phyloP scores from a whole-genome alignment of 2,888 invertebrate genomes.

The Microplitis manilae region DNA sequence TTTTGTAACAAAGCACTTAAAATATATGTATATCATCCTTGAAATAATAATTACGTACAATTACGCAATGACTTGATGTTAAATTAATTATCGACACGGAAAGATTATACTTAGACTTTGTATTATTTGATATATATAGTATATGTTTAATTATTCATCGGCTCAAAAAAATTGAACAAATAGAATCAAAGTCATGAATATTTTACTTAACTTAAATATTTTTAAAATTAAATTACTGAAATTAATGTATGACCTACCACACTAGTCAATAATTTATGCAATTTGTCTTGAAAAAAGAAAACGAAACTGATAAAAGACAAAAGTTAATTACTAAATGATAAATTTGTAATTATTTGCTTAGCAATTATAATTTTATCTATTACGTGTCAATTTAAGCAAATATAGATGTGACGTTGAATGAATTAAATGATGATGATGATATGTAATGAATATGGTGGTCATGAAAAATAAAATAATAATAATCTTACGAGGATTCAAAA shows the following conservation, averaged over 20 bases:
- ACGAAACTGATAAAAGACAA: too few relatives aligned
- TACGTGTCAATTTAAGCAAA: not conserved
- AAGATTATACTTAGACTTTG: not conserved
- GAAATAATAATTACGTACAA: not conserved
- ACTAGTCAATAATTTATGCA: not conserved
- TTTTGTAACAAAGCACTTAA: not conserved
- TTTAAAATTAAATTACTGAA: not conserved
- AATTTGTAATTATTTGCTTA: not conserved
- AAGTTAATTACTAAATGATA: too few relatives aligned
- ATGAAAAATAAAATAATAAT: conserved; percentile 1
- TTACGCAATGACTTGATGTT: not conserved
- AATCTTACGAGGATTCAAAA: conserved; percentile 74
- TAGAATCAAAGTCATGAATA: not conserved
- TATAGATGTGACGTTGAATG: not conserved
- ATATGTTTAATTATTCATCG: not conserved
- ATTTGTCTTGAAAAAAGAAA: not conserved
- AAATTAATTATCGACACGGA: not conserved
- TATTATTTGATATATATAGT: not conserved
- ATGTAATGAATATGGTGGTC: not conserved
- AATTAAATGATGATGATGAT: not conserved
- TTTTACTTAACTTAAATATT: too few relatives aligned
- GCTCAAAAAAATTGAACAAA: not conserved
- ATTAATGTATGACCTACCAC: not conserved
- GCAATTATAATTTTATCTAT: not conserved
- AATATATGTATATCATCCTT: not conserved